These are phyloP conservation scores for Standfussiana lucernea DNA, from an alignment of 2,888 invertebrate genomes.

Conservation along the genomic window DNA sequence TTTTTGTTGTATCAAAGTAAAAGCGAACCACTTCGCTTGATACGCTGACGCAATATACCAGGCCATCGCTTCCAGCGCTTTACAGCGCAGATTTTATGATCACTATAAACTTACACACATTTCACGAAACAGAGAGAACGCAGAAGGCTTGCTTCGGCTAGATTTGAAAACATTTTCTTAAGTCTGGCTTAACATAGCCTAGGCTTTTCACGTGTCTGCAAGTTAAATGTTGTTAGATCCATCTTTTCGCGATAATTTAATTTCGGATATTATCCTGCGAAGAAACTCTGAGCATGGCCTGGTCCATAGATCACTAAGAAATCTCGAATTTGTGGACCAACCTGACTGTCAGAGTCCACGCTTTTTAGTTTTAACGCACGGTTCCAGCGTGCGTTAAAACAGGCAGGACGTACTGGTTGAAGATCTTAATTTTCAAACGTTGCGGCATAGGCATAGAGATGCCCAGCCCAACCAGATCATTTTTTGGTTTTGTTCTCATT, in stretches of 20 bases:
- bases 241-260: not conserved
- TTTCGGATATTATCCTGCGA: too few species aligned
- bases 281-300: too few species aligned
- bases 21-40: conserved; percentile 48
- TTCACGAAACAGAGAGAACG: not conserved
- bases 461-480: too few species aligned
- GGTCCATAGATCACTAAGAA: too few species aligned
- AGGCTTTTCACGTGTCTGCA: not conserved
- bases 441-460: not conserved
- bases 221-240: not conserved
- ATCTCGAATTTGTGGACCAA: too few species aligned
- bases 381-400: too few species aligned
- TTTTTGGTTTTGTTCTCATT: not conserved
- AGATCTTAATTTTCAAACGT: not conserved
- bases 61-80: conserved; percentile 51
- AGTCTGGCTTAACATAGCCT: not conserved
- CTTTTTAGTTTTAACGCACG: too few species aligned
- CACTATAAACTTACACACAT: conserved; percentile 54
- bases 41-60: conserved; percentile 42
- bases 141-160: not conserved
- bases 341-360: too few species aligned
- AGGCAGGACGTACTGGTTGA: too few species aligned
- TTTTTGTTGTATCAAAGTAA: conserved; percentile 50
- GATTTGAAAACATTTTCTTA: not conserved
- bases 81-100: conserved; percentile 59